These are phyloP conservation scores for Aphodius sticticus DNA, from an alignment of 2,888 invertebrate species.

Conservation along the genomic window DNA sequence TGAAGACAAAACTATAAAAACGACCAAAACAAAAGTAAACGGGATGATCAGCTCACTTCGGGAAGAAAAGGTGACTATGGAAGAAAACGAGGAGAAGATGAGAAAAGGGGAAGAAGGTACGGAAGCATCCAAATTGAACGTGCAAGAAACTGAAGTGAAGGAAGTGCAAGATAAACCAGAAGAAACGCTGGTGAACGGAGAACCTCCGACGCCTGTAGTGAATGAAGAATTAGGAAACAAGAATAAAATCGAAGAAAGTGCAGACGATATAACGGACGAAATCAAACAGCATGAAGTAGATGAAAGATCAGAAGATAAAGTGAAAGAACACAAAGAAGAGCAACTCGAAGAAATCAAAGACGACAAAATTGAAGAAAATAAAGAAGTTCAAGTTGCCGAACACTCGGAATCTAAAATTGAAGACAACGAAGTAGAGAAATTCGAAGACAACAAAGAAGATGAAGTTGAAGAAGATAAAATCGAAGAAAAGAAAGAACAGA, in stretches of 20 bases:
- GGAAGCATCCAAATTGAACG: too few relatives aligned
- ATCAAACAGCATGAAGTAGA: background rate
- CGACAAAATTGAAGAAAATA: conserved; percentile 9
- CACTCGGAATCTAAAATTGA: conserved; percentile 17
- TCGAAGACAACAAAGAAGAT: conserved; percentile 7
- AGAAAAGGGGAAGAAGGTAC: background rate
- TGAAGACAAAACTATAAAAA: background rate
- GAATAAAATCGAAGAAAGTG: background rate
- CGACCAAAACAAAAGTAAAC: background rate
- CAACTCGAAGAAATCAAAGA: background rate
- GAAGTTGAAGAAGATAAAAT: background rate
- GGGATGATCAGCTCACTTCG: background rate
- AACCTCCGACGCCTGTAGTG: background rate
- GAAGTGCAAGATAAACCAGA: conserved; percentile 6
- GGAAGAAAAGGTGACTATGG: background rate
- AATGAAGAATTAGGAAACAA: background rate
- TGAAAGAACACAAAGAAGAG: conserved; percentile 14
- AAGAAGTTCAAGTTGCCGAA: background rate
- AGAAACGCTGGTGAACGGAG: conserved; percentile 12
- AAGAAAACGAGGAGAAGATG: conserved; percentile 10
- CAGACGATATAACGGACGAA: conserved; percentile 6
- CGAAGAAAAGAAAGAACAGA: background rate
- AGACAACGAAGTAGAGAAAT: conserved; percentile 32
- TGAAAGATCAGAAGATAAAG: conserved; percentile 4
- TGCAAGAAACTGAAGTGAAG: background rate